Evolutionary conservation across 2,797 vertebrate genomes (phyloP), one percentile per base, ranked within the genome.

Genomic region (Euphonia xanthogaster): DNA sequence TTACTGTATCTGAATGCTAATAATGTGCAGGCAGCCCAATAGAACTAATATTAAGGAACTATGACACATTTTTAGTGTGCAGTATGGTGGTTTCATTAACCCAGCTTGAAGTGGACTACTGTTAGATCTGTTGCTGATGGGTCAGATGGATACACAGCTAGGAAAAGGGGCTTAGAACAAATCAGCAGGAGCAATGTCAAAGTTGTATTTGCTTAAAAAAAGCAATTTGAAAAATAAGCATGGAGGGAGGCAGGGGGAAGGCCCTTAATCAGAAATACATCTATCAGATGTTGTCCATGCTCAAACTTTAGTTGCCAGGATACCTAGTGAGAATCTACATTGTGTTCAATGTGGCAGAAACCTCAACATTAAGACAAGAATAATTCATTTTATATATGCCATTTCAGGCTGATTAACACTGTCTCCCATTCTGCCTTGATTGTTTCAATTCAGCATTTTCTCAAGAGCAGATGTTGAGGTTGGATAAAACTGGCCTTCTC

Each of bases 201-300:
- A 51, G 55, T 30, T 91, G 58, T 71, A 37, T 63, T 88, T 75
- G 40, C 51, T 88, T 91, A 51, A 72, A 84, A 53, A 42, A 62
- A 80, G 45, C 55, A 51, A 37, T 86, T 90, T 80, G 70, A 44
- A 79, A 84, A 94, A 54, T 37, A n/a, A 48, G 53, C 7, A 27
- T 27, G 5, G 42, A 12, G n/a, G 15, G 9, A 24, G 7, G 14
- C 4, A 8, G 19, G 0, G 14, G 7, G 12, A 31, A 28, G 22
- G 25, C 6, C n/a, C 20, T 57, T 61, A 14, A 45, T 73, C 31
- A 72, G 67, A 84, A 94, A n/a, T 74, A 37, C 17, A 79, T 82
- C 45, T 45, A 3, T 66, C 65, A 44, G 12, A 23, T 87, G 30
- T 94, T 87, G 24, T 65, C 65, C 31, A 6, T 76, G 19, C 35